Evolutionary conservation across 2,888 invertebrate species (phyloP), one percentile per base, ranked within the genome.

Genomic region (Zonitis immaculata): DNA sequence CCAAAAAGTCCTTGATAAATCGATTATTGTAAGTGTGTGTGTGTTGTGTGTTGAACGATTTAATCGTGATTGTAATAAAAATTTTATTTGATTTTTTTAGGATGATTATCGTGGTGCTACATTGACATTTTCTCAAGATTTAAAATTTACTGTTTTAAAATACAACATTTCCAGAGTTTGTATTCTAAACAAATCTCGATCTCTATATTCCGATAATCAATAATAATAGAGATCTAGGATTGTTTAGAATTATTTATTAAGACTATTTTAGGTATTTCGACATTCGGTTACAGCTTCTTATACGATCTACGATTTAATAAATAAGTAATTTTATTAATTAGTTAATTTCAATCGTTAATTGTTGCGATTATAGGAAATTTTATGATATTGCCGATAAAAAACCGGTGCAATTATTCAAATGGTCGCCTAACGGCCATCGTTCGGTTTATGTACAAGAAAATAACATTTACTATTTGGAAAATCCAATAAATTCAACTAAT

Each of bases 371-470:
- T 68, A 84, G 82, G 56, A 66, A 64, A 43, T 74, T 74, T 44
- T 71, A 70, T 44, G 74, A 74, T 48, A 70, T 88, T 14, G 83
- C 81, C 14, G 70, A 77, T 43, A 80, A 80, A 4, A 71, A 73
- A 22, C 79, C 79, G 2, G 69, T 89, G 16, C 85, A 87, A 63
- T 77, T 81, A n/a, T 87, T 83, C 5, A 68, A 75, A 0, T 89
- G 84, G 81, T 76, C 80, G 1, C 79, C 82, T 0, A 64, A 65
- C 1, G 79, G 78, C 12, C 77, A 77, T 61, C 75, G 77, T 0
- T 62, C 86, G 70, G 83, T 82, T 0, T 89, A 84, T 66, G 87
- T 89, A 0, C 76, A 80, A 47, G 74, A 83, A 39, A 89, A 89
- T 66, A 85, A 90, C 65, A 84, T 89, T 43, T 87, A 82, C 68